Percentiles rank a stretch among this genome's conserved stretches.
Conservation (phyloP, 2,888 invertebrate genomes). For the Philonicus albiceps region DNA sequence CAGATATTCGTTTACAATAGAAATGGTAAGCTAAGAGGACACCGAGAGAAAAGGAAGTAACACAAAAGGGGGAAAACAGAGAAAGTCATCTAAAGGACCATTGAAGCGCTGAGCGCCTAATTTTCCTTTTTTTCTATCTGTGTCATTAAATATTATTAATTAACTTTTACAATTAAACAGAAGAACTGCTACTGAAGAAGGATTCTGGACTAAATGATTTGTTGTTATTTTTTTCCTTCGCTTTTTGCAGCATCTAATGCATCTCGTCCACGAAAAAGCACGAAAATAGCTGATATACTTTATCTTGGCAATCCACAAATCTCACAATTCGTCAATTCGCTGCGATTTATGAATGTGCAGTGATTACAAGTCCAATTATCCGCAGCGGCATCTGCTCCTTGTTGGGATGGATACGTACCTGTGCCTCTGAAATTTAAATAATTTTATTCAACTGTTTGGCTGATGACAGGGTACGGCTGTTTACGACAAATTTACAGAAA, state of each 20-base stretch:
- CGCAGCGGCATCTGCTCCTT: conserved; percentile 28
- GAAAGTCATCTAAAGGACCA: background rate
- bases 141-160: conserved; percentile 6
- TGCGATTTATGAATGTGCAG: conserved; percentile 92
- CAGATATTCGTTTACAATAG: background rate
- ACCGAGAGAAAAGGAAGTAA: background rate
- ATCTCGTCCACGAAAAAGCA: background rate
- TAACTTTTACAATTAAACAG: background rate
- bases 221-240: background rate
- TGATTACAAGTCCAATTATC: conserved; percentile 85
- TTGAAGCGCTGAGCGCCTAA: background rate
- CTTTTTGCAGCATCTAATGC: background rate
- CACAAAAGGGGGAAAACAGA: background rate
- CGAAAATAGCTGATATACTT: background rate
- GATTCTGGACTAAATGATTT: background rate
- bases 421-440: conserved; percentile 48
- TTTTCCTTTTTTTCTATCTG: background rate
- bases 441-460: too few relatives aligned
- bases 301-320: conserved; percentile 90
- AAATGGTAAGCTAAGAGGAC: conserved; percentile 1
- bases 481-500: too few relatives aligned
- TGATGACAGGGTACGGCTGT: too few relatives aligned
- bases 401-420: background rate
- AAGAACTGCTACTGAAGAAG: background rate
- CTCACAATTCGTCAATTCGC: conserved; percentile 80